Evolutionary conservation across 2,797 vertebrate genomes (phyloP), one percentile per base, ranked within the genome.

Genomic region (Argyrosomus regius): DNA sequence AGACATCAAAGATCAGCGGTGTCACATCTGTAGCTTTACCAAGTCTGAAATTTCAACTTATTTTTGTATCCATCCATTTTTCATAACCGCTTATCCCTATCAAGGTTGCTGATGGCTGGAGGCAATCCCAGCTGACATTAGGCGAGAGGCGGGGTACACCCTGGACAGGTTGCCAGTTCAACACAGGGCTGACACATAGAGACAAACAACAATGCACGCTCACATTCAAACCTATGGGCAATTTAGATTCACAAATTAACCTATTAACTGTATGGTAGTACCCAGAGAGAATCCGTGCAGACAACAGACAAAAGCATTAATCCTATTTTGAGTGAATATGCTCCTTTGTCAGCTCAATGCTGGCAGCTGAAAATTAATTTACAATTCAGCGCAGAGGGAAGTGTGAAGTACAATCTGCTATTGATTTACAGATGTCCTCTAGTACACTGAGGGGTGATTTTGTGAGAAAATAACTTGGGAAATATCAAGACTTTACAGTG

Each of bases 321-420:
- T 80, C 39, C 18, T 26, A 39, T 75, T 77, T 49, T 41, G 31
- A 68, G 28, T 35, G 45, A 73, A 58, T 17, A n/a, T 59, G 41
- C 41, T 43, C 1, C 49, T 45, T 48, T 64, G 43, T 72, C 68
- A 72, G 67, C 78, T 26, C 64, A 35, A 77, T 63, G 60, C 65
- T 56, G 73, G 43, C 52, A 20, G 28, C 39, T 81, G 41, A 53
- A 68, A 56, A n/a, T 68, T 28, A 54, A 69, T 74, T 22, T 50
- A 63, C 63, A 52, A 64, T 80, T 80, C 57, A 64, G 52, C 0
- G 3, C 3, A 31, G 63, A 18, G 22, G 63, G 31, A 31, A 10
- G 31, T 39, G 72, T 82, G 57, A 67, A 61, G 31, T 57, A 13
- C 17, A 62, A 52, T 67, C 46, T 62, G 35, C n/a, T 60, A 10